Evolutionary conservation across 2,888 invertebrate genomes (phyloP).

Genomic region (Pachydiplax longipennis): DNA sequence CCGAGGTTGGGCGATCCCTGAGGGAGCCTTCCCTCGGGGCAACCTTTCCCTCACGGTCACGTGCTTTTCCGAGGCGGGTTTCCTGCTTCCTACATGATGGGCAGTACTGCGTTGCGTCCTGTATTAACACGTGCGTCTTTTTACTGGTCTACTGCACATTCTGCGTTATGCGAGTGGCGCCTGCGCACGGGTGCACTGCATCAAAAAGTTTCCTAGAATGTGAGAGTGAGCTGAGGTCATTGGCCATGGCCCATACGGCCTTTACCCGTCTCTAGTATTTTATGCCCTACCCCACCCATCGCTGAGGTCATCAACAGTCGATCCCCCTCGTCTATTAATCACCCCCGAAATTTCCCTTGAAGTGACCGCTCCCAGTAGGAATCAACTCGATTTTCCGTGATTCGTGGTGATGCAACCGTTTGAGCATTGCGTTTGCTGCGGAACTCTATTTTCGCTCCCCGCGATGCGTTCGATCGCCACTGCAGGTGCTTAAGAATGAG

Average conservation of each 20-base stretch:
- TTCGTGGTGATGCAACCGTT: neutral
- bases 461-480: neutral
- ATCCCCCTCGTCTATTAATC: neutral
- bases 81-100: neutral
- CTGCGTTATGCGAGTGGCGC: neutral
- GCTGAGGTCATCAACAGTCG: neutral
- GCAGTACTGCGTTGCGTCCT: neutral
- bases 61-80: neutral
- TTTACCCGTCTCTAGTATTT: neutral
- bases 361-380: neutral
- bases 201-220: neutral
- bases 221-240: conserved; percentile 18
- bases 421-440: neutral
- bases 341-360: neutral
- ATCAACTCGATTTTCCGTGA: neutral
- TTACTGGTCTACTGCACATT: neutral
- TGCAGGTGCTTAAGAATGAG: neutral
- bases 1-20: neutral
- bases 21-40: neutral
- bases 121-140: neutral
- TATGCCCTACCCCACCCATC: neutral
- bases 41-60: neutral
- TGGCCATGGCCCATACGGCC: conserved; percentile 14
- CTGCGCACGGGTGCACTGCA: neutral
- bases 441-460: neutral